Evolutionary conservation across 2,888 invertebrate species (phyloP).

Genomic region (Andrena camellia): DNA sequence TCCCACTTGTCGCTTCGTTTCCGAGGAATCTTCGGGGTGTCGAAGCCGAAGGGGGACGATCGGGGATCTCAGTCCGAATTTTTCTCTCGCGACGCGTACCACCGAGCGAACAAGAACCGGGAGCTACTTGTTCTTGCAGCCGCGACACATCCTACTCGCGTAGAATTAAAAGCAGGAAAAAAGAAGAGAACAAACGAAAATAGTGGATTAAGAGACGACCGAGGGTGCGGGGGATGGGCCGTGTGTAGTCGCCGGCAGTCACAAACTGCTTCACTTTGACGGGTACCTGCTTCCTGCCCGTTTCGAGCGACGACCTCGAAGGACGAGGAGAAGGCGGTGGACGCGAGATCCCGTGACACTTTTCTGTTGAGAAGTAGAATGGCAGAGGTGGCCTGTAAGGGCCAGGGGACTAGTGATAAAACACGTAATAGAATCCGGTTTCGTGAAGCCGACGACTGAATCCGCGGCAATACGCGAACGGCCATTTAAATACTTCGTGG

Average conservation of each 20-base stretch:
- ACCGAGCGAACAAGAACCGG: slow-evolving; percentile 1
- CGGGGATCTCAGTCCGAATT: not conserved
- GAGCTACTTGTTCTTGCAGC: slow-evolving; percentile 53
- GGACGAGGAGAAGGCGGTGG: not conserved
- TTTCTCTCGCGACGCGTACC: not conserved
- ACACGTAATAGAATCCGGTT: slow-evolving; percentile 47
- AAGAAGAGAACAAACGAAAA: not conserved
- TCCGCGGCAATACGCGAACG: slow-evolving; percentile 66
- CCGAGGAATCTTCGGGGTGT: not conserved
- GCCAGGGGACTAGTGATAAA: slow-evolving; percentile 1
- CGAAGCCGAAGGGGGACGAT: not conserved
- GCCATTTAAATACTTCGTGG: slow-evolving; percentile 77
- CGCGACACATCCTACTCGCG: slow-evolving; percentile 48
- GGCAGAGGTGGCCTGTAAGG: not conserved
- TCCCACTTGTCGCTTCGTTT: not conserved
- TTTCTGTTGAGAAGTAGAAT: not conserved
- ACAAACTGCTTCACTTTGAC: not conserved
- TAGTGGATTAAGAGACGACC: not conserved
- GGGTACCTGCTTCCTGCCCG: not conserved
- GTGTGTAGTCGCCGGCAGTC: not conserved
- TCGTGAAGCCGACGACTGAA: slow-evolving; percentile 72
- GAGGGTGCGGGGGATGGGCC: not conserved
- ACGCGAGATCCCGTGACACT: not conserved
- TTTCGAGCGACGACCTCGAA: not conserved
- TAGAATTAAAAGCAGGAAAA: not conserved